These are phyloP conservation scores for Phycodurus eques DNA, from an alignment of 2,113 vertebrate genomes.

Conservation along the genomic window DNA sequence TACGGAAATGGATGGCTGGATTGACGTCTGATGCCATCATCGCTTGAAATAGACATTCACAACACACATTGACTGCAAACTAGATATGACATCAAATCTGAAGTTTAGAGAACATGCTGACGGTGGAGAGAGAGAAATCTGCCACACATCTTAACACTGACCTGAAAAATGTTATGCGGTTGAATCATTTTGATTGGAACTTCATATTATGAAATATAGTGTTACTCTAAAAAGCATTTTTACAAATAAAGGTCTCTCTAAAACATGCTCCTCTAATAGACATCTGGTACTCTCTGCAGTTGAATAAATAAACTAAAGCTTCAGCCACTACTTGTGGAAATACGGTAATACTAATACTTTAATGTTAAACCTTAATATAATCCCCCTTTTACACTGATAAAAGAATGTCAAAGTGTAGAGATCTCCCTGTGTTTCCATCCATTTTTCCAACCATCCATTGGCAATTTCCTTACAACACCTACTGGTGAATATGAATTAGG, in stretches of 20 bases:
- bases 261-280: no score
- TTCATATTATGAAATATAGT: no score
- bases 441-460: background rate
- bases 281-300: no score
- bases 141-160: background rate
- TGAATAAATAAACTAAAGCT: background rate
- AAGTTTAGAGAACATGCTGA: background rate
- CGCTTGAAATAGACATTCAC: background rate
- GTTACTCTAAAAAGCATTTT: background rate
- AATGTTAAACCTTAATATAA: background rate
- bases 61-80: background rate
- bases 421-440: background rate
- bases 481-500: conserved; percentile 19
- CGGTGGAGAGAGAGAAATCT: background rate
- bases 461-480: background rate
- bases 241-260: background rate
- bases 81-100: no score
- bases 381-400: background rate
- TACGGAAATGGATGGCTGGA: no score
- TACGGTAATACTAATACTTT: background rate
- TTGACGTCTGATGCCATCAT: no score
- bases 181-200: background rate
- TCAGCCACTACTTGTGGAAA: background rate
- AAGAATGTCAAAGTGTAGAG: background rate
- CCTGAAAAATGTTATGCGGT: background rate